A percentile compares a stretch with the other conserved stretches of the same genome.
These are phyloP conservation scores for Sorex maritimensis DNA, from an alignment of 2,797 vertebrate species.

Conservation along the genomic window DNA sequence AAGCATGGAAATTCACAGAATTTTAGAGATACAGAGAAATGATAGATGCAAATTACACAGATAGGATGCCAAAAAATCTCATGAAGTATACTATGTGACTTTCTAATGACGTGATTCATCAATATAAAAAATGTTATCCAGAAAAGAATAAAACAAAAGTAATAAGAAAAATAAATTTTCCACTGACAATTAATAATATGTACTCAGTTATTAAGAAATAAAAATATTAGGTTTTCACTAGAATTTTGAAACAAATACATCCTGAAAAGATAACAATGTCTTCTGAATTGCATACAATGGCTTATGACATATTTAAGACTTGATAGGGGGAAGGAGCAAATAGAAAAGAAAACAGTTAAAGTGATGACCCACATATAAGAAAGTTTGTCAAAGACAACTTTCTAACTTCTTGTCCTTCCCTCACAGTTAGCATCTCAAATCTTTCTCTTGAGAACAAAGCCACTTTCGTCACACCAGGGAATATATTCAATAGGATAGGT, in stretches of 20 bases:
- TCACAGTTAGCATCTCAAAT: neutral
- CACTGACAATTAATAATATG: neutral
- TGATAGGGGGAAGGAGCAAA: neutral
- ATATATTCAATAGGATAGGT: neutral
- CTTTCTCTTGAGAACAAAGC: neutral
- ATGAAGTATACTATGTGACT: no score
- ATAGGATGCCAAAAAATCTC: neutral
- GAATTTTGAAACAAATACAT: neutral
- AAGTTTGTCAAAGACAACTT: neutral
- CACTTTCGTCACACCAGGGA: neutral
- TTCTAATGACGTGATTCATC: neutral
- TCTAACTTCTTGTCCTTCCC: neutral
- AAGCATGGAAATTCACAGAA: neutral
- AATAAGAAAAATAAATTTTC: neutral
- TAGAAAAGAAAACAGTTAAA: slow-evolving; percentile 28
- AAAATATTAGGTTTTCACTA: neutral
- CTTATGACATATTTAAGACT: neutral
- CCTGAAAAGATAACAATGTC: neutral
- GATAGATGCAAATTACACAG: neutral
- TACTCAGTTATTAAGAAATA: neutral
- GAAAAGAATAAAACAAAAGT: neutral
- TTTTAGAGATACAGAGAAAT: neutral
- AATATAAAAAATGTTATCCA: neutral
- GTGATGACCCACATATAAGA: neutral
- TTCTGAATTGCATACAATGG: neutral